phyloP scores from a whole-genome alignment of 2,113 vertebrate genomes.

The Alectura lathami region DNA sequence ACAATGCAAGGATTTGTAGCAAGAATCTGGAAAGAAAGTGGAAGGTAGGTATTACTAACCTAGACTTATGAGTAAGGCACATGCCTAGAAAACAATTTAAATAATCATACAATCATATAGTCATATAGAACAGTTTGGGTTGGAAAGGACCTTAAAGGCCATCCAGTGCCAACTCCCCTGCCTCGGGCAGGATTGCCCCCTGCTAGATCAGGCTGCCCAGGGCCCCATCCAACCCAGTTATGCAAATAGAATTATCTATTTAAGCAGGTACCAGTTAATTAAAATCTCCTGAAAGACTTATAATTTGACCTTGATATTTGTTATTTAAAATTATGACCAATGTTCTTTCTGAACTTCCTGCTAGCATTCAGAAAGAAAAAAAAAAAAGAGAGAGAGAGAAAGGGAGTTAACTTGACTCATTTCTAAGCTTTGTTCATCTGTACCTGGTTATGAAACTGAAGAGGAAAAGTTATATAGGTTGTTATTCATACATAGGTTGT shows the following conservation, averaged over 20 bases:
- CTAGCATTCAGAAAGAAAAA: neutral
- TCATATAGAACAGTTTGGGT: neutral
- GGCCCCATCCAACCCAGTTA: neutral
- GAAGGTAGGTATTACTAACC: neutral
- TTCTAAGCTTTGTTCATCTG: slow-evolving; percentile 38
- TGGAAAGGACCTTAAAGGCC: neutral
- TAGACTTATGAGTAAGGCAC: neutral
- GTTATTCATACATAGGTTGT: slow-evolving; percentile 41
- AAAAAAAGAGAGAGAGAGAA: neutral
- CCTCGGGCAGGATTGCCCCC: neutral
- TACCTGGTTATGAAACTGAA: slow-evolving; percentile 7
- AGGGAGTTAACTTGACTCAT: slow-evolving; percentile 2
- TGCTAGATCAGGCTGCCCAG: neutral
- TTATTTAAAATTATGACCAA: neutral
- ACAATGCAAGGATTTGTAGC: neutral
- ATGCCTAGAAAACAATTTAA: neutral
- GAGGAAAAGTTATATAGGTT: slow-evolving; percentile 20
- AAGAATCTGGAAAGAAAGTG: neutral
- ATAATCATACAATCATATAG: neutral
- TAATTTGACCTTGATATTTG: neutral
- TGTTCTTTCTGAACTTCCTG: neutral
- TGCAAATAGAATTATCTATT: neutral
- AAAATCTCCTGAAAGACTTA: neutral
- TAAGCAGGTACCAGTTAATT: neutral
- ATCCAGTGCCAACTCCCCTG: neutral